Base-by-base conservation (phyloP, 2,888 invertebrate species). In the Melitaea athalia region DNA sequence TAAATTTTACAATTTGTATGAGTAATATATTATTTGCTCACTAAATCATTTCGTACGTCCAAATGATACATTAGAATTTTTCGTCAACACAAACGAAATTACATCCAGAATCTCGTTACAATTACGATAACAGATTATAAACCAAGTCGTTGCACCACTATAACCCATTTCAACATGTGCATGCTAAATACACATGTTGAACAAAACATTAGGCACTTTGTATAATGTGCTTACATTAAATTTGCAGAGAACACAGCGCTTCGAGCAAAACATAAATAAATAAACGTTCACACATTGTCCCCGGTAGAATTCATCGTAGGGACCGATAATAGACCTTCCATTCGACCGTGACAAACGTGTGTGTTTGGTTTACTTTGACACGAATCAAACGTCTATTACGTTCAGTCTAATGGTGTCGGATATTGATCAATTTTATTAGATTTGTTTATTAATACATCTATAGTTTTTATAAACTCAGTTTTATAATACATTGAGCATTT, bases 141-240 rank as follows among this genome's bases (percentile, higher is more conserved):
- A 31, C 53, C 33, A 55, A 55, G 53, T 45, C 47, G 12, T 6
- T n/a, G 11, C 42, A 42, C 42, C 57, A 57, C 57, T 57, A 57
- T 31, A 15, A 14, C 15, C 38, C 10, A 31, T 15, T 57, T 57
- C 15, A 31, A 42, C 38, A 57, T 57, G 57, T 42, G 11, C 57
- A 57, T 57, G 42, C 10, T 57, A 57, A 57, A 38, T 57, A 49
- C 47, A 49, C 47, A 49, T 49, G 47, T 49, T 52, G 17, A 52
- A 52, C 24, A 42, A 5, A 57, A 57, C 42, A 57, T 38, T 52
- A 42, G 42, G 57, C 15, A 42, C 55, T 31, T 38, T n/a, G 55
- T 55, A n/a, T 55, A 55, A 55, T 33, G 55, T 55, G 31, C 7
- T 33, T 38, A 55, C 55, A 55, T 55, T 55, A 55, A 55, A 55